Conservation (phyloP, 1,140 invertebrate species). For the Caenorhabditis tropicalis region DNA sequence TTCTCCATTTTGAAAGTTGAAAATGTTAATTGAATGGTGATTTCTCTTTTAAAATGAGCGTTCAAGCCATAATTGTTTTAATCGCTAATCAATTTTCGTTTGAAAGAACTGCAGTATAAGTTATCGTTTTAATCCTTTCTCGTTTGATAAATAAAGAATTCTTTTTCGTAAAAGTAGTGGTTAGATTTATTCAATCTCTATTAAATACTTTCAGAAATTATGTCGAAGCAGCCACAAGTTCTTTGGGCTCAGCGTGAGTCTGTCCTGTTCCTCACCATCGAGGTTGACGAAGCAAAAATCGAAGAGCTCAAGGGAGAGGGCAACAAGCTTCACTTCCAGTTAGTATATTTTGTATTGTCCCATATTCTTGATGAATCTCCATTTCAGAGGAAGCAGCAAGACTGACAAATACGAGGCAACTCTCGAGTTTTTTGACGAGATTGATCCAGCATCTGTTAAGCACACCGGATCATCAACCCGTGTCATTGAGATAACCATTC, state of each 20-base stretch:
- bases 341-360: background rate
- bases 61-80: too few species aligned
- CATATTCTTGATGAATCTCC: background rate
- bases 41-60: too few species aligned
- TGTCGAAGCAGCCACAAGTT: constrained; percentile 39
- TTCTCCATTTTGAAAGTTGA: too few species aligned
- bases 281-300: constrained; percentile 40
- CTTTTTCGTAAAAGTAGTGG: too few species aligned
- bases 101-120: too few species aligned
- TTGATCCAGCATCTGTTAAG: constrained; percentile 19
- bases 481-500: constrained; percentile 35
- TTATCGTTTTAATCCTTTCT: too few species aligned
- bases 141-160: too few species aligned
- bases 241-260: constrained; percentile 46
- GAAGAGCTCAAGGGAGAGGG: constrained; percentile 25
- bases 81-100: too few species aligned
- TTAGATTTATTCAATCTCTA: background rate
- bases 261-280: constrained; percentile 29
- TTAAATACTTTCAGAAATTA: background rate
- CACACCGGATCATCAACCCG: background rate
- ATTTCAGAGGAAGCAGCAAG: constrained; percentile 46
- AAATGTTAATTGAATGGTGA: too few species aligned
- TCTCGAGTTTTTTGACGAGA: constrained; percentile 46
- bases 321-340: constrained; percentile 33
- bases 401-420: constrained; percentile 43